A percentile compares a stretch with the other conserved stretches of the same genome.
phyloP scores from a whole-genome alignment of 1,140 invertebrate genomes.

The Drosophila tsacasi region DNA sequence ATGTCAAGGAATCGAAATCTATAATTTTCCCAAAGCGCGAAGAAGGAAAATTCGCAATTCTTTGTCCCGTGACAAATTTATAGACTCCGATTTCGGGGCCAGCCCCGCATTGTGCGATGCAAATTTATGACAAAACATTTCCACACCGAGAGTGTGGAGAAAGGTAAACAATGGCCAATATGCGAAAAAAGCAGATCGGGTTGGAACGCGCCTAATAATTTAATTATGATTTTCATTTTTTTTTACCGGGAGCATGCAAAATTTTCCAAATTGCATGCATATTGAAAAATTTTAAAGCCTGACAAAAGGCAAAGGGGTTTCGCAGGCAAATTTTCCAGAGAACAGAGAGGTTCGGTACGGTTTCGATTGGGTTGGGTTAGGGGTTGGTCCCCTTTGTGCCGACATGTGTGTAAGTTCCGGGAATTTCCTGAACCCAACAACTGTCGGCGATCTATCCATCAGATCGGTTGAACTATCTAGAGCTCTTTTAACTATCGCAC shows the following conservation, averaged over 20 bases:
- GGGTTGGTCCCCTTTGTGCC: conserved; percentile 33
- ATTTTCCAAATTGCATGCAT: conserved; percentile 65
- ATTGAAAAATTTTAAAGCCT: conserved; percentile 42
- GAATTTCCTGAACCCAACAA: conserved; percentile 36
- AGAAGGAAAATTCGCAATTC: conserved; percentile 44
- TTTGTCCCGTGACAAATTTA: conserved; percentile 58
- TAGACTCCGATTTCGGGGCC: conserved; percentile 43
- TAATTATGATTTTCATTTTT: conserved; percentile 71
- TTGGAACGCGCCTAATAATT: conserved; percentile 76
- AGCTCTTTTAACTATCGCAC: conserved; percentile 50
- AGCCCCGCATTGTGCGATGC: conserved; percentile 65
- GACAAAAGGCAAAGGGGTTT: conserved; percentile 46
- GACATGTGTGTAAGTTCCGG: conserved; percentile 41
- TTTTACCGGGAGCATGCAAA: conserved; percentile 70
- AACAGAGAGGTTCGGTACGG: conserved; percentile 20
- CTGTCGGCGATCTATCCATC: conserved; percentile 40
- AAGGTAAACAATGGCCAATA: conserved; percentile 70
- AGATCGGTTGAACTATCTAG: conserved; percentile 33
- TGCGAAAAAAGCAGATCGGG: conserved; percentile 32
- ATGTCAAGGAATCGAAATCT: conserved; percentile 47
- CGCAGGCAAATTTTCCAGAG: conserved; percentile 36
- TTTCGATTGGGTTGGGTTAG: conserved; percentile 29
- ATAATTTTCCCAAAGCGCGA: conserved; percentile 57
- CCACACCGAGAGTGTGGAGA: conserved; percentile 49
- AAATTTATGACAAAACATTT: conserved; percentile 83